Evolutionary conservation across 1,140 invertebrate species (phyloP), one percentile per base, ranked within the genome.

Genomic region (Coboldia fuscipes): DNA sequence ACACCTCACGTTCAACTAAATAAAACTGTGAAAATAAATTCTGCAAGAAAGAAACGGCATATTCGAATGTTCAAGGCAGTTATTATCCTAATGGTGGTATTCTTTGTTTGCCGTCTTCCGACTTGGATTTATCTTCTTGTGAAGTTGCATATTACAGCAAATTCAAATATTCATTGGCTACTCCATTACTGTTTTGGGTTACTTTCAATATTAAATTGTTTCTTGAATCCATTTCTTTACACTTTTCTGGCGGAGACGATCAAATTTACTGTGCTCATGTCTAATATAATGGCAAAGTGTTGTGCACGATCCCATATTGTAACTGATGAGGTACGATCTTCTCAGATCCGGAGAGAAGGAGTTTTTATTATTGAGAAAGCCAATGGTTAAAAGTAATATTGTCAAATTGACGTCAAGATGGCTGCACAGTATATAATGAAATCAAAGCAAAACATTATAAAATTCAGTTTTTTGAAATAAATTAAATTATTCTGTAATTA

Each of bases 141-240:
- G 36, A 62, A 61, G 31, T 40, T 62, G 4, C 45, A 54, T 26
- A 38, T 47, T 2, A 40, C 39, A 13, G 41, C 53, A 3, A 44
- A 43, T 2, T 44, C 42, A 13, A 43, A 37, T 8, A 33, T 45
- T 4, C 50, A 47, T 40, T 64, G 59, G 57, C 45, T 63, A 22
- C 38, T 65, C 4, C 54, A 60, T 39, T 60, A 57, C 30, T 33
- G 43, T 3, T 54, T 66, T 7, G 57, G 56, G 4, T 43, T 57
- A 4, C 38, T 70, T 6, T 58, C 58, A 15, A 39, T 66, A 5
- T 26, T 60, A 3, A 65, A 61, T 32, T 61, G 61, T 16, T 54
- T 56, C 2, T 18, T 68, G 3, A 65, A 70, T 54, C 66, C 66
- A 2, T 54, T 68, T 20, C 45, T 69, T 3, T 70, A 68, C 37